Base-by-base conservation (phyloP, 1,140 invertebrate genomes). In the Argopecten irradians region DNA sequence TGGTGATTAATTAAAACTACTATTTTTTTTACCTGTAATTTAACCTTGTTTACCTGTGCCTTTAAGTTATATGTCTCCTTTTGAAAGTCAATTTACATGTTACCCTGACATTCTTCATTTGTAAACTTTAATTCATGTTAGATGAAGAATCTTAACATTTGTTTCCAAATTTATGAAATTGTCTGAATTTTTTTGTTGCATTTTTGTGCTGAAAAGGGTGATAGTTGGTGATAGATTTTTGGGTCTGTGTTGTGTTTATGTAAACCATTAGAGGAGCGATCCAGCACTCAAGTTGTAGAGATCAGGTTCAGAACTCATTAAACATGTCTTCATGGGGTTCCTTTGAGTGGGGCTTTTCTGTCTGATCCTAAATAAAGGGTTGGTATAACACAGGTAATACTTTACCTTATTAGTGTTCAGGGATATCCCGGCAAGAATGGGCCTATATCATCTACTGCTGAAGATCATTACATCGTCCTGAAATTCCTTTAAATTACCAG, bases 311-410 rank as follows among this genome's bases (percentile, higher is more conserved):
- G 55, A 71, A 46, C 22, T 71, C 55, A 71, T 71, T 71, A 71
- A 71, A 71, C 55, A 71, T 5, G 28, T 71, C 55, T 71, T 71
- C 55, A 71, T 71, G 55, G 55, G 55, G 55, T 28, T 71, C 55
- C 55, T 71, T 71, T 71, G 55, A 71, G 55, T 71, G 11, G 55
- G 22, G 5, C 1, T 71, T 71, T 71, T 71, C 55, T 28, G 28
- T 71, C n/a, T 28, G 55, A 71, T 71, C 55, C 55, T 71, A 28
- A 71, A 71, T 71, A 71, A n/a, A 16, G 22, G 28, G n/a, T 16
- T 46, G 22, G 13, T 46, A 71, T n/a, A 71, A 71, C 55, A 71
- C 55, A 71, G 55, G 55, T 71, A n/a, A 71, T 71, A 71, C n/a
- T n/a, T 71, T 71, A 28, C 55, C 55, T 71, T 16, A 71, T 71